phyloP scores from a whole-genome alignment of 2,797 vertebrate genomes.

The Knipowitschia caucasica region DNA sequence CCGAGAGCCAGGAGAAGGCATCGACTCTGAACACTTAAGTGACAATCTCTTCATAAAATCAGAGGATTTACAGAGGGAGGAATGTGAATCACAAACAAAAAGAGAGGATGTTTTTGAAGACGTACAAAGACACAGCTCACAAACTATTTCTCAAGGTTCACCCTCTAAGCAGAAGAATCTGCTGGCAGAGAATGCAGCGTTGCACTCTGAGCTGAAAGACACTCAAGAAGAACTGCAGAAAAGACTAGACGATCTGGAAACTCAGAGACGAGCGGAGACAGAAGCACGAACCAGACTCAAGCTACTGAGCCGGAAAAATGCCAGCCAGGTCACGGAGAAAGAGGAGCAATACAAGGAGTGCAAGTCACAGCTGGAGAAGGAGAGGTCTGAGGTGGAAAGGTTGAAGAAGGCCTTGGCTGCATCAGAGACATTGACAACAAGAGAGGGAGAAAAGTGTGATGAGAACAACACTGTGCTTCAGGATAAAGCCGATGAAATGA shows the following conservation, averaged over 20 bases:
- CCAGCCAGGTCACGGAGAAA: slow-evolving; percentile 54
- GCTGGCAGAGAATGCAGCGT: slow-evolving; percentile 60
- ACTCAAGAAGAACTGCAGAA: slow-evolving; percentile 69
- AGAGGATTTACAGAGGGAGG: slow-evolving; percentile 33
- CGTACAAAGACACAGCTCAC: slow-evolving; percentile 18
- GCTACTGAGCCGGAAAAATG: slow-evolving; percentile 73
- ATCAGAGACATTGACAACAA: slow-evolving; percentile 54
- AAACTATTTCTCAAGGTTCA: slow-evolving; percentile 12
- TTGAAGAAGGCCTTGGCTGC: slow-evolving; percentile 55
- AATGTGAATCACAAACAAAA: slow-evolving; percentile 18
- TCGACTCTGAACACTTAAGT: slow-evolving; percentile 72
- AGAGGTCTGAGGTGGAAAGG: slow-evolving; percentile 58
- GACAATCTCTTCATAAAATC: slow-evolving; percentile 35
- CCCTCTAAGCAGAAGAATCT: slow-evolving; percentile 45
- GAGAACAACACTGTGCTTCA: slow-evolving; percentile 34
- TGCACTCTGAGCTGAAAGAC: slow-evolving; percentile 71
- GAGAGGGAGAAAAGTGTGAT: slow-evolving; percentile 29
- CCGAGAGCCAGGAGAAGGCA: slow-evolving; percentile 80
- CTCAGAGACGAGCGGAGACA: slow-evolving; percentile 67
- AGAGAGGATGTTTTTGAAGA: slow-evolving; percentile 17
- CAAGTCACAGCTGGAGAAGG: slow-evolving; percentile 64
- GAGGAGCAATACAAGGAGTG: slow-evolving; percentile 63
- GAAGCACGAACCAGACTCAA: slow-evolving; percentile 76
- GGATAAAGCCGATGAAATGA: slow-evolving; percentile 60
- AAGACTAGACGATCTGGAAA: slow-evolving; percentile 75